A percentile compares a stretch with the other conserved stretches of the same genome.
These are phyloP conservation scores for Chrysaora quinquecirrha DNA, from an alignment of 30 jellyfish, hydroid and myxozoan genomes.

Conservation along the genomic window DNA sequence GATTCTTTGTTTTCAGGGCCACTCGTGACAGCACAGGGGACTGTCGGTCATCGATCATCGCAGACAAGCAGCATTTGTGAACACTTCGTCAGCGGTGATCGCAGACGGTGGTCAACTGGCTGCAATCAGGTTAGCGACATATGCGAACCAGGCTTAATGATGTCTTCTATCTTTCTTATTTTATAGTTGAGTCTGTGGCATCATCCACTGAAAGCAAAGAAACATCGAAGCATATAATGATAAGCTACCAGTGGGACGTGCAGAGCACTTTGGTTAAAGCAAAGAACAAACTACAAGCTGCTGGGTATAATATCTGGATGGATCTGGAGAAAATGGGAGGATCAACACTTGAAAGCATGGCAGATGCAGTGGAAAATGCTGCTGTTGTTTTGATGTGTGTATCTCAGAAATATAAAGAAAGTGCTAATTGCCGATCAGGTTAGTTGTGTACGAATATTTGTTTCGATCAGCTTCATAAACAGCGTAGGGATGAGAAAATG, in stretches of 20 bases:
- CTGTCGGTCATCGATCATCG: too few relatives aligned
- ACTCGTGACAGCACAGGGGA: too few relatives aligned
- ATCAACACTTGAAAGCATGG: slow-evolving; percentile 78
- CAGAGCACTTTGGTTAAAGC: slow-evolving; percentile 39
- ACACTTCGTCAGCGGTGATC: too few relatives aligned
- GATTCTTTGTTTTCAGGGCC: too few relatives aligned
- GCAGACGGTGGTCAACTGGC: too few relatives aligned
- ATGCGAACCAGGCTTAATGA: too few relatives aligned
- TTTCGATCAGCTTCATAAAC: too few relatives aligned
- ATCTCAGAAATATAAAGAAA: slow-evolving; percentile 68
- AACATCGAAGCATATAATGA: slow-evolving; percentile 58
- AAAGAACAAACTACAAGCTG: slow-evolving; percentile 44
- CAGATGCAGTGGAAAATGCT: slow-evolving; percentile 78
- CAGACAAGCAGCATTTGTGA: too few relatives aligned
- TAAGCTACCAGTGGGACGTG: slow-evolving; percentile 73
- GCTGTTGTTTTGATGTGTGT: slow-evolving; percentile 45
- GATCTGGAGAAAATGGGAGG: slow-evolving; percentile 75
- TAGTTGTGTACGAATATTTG: too few relatives aligned
- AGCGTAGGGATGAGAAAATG: too few relatives aligned
- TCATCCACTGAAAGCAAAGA: background rate
- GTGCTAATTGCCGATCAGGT: slow-evolving; percentile 85
- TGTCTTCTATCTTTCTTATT: background rate
- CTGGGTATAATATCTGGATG: slow-evolving; percentile 82
- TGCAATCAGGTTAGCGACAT: too few relatives aligned
- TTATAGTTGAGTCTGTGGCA: background rate